Evolutionary conservation across 2,888 invertebrate species (phyloP), one percentile per base, ranked within the genome.

Genomic region (Microdon myrmicae): DNA sequence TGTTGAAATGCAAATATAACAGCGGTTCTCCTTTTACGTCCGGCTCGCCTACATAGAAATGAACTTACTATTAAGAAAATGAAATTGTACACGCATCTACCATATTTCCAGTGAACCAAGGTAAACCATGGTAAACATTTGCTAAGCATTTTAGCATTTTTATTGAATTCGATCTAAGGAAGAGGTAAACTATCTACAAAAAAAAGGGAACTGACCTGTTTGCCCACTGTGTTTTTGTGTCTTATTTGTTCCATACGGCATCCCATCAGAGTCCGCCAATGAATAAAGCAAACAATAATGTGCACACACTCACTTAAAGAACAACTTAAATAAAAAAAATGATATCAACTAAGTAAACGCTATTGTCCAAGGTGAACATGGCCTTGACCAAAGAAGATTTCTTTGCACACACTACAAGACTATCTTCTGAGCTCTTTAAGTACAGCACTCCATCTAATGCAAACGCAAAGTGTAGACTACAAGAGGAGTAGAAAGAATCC

Each of bases 361-460:
- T 7, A 35, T 23, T 8, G 28, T 14, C 29, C 22, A 35, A 51
- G 14, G 26, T 34, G 31, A 13, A 49, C 34, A 45, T 45, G 61
- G 61, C 61, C 61, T 61, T 61, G 61, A 56, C 61, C 61, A n/a
- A n/a, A n/a, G 44, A 49, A 35, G 61, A 56, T 56, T 49, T 61
- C 43, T 61, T 56, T 23, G 25, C 43, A 49, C 25, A 29, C 23
- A 31, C 20, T 5, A n/a, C n/a, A n/a, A n/a, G 12, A 25, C 19
- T 16, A 16, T 23, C 22, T n/a, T 20, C 16, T 43, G 19, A 28
- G 29, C 39, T 45, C 47, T 17, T 41, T 12, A 31, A 35, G 39
- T 45, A 25, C 6, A 17, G 44, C 25, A 26, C 25, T 19, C 7
- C 47, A 32, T 20, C 45, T 34, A 34, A 39, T 45, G 25, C 23